Percentiles rank a stretch among this genome's conserved stretches.
These are phyloP conservation scores for Celastrina argiolus DNA, from an alignment of 2,888 invertebrate genomes.

Conservation along the genomic window DNA sequence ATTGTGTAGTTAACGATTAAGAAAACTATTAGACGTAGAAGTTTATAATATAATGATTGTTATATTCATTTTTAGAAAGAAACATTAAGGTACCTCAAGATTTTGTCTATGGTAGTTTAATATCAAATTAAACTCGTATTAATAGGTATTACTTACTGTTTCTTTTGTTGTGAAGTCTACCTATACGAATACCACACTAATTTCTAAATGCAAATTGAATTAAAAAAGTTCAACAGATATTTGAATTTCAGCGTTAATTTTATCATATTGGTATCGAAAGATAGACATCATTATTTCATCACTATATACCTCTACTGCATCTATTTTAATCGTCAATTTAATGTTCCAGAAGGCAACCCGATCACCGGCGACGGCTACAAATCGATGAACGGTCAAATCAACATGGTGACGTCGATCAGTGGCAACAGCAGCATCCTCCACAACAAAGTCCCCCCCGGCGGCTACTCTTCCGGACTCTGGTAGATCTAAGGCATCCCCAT, in stretches of 20 bases:
- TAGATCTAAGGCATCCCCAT: conserved; percentile 53
- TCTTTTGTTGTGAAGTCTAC: too few species aligned
- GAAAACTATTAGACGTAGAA: not conserved
- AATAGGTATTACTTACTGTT: too few species aligned
- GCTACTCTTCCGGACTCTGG: conserved; percentile 83
- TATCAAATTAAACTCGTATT: too few species aligned
- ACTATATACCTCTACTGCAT: not conserved
- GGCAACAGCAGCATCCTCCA: conserved; percentile 66
- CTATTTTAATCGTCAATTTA: conserved; percentile 21
- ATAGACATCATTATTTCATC: not conserved
- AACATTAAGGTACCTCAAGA: not conserved
- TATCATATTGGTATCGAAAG: not conserved
- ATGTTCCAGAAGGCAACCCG: conserved; percentile 76
- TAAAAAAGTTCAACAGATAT: too few species aligned
- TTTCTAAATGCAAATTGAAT: too few species aligned
- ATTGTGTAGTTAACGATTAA: not conserved
- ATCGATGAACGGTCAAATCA: conserved; percentile 77
- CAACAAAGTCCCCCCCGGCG: conserved; percentile 82
- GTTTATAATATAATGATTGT: not conserved
- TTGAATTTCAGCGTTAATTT: not conserved
- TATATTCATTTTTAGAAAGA: not conserved
- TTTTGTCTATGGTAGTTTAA: too few species aligned
- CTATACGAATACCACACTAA: too few species aligned
- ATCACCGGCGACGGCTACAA: conserved; percentile 79
- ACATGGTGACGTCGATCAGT: conserved; percentile 68